These are phyloP conservation scores for Tribolium madens DNA, from an alignment of 1,140 invertebrate genomes.

Conservation along the genomic window DNA sequence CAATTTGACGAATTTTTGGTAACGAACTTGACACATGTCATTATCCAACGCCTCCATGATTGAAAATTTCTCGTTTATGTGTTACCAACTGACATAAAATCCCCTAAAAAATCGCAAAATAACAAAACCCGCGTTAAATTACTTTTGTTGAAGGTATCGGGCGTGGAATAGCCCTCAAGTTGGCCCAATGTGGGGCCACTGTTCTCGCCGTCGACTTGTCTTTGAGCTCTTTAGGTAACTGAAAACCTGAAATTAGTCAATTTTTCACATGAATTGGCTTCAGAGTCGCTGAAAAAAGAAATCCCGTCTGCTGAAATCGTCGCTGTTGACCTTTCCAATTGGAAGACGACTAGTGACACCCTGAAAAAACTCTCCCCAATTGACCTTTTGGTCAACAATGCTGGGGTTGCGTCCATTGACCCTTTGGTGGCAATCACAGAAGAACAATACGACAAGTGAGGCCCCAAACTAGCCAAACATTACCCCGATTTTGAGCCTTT, in stretches of 20 bases:
- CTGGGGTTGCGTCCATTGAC: slow-evolving; percentile 72
- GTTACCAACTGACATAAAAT: too few species aligned
- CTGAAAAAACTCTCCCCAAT: slow-evolving; percentile 71
- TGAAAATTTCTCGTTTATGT: neutral
- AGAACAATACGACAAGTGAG: slow-evolving; percentile 79
- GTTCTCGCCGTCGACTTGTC: slow-evolving; percentile 70
- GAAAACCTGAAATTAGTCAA: neutral
- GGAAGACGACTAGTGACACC: slow-evolving; percentile 75
- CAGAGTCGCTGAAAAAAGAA: slow-evolving; percentile 74
- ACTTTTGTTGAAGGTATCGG: slow-evolving; percentile 69
- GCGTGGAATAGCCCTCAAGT: slow-evolving; percentile 66
- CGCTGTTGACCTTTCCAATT: slow-evolving; percentile 79
- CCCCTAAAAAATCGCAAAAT: too few species aligned
- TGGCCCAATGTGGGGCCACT: slow-evolving; percentile 68
- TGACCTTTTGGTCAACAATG: slow-evolving; percentile 87
- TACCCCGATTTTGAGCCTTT: slow-evolving; percentile 59
- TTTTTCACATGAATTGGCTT: too few species aligned
- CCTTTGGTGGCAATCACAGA: slow-evolving; percentile 74
- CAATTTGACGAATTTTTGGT: too few species aligned
- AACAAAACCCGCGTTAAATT: too few species aligned
- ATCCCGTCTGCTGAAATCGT: slow-evolving; percentile 74
- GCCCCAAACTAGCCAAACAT: neutral
- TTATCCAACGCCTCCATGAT: too few species aligned
- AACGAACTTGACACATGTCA: too few species aligned
- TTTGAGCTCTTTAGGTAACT: slow-evolving; percentile 64